Percentiles rank a stretch among this genome's conserved stretches.
phyloP scores from a whole-genome alignment of 2,113 vertebrate species.

The Tamias sibiricus region DNA sequence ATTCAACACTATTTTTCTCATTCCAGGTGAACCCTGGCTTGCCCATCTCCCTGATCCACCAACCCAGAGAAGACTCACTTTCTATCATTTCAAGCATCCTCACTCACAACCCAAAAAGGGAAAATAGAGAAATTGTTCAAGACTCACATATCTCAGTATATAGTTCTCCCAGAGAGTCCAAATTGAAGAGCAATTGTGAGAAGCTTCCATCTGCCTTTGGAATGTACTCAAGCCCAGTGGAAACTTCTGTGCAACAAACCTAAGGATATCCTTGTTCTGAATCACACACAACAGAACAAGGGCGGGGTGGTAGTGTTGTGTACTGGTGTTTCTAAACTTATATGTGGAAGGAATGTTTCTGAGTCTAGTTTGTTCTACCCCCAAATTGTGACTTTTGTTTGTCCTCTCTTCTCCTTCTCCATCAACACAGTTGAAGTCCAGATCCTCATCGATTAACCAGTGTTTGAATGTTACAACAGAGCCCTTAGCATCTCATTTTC shows the following conservation, averaged over 20 bases:
- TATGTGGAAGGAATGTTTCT: not conserved
- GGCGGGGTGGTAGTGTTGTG: fast-evolving
- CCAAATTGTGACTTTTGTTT: not conserved
- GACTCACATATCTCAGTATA: not conserved
- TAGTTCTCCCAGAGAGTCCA: not conserved
- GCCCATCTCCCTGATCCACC: not conserved
- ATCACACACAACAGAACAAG: not conserved
- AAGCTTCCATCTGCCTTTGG: not conserved
- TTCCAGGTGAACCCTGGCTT: not conserved
- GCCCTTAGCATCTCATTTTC: not conserved
- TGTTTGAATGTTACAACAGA: not conserved
- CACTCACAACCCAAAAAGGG: not conserved
- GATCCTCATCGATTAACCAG: not conserved
- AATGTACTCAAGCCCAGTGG: not conserved
- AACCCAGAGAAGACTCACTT: not conserved
- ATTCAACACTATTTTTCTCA: not conserved
- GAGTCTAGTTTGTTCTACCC: not conserved
- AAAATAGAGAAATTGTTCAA: not conserved
- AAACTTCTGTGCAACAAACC: not conserved
- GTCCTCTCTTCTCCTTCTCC: not conserved
- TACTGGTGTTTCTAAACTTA: not conserved
- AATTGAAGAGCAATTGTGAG: not conserved
- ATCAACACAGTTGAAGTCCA: not conserved
- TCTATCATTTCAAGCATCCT: not conserved
- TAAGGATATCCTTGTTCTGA: not conserved